Percentiles rank a stretch among this genome's conserved stretches.
Conservation (phyloP, 2,113 vertebrate genomes). For the Ochotona princeps region DNA sequence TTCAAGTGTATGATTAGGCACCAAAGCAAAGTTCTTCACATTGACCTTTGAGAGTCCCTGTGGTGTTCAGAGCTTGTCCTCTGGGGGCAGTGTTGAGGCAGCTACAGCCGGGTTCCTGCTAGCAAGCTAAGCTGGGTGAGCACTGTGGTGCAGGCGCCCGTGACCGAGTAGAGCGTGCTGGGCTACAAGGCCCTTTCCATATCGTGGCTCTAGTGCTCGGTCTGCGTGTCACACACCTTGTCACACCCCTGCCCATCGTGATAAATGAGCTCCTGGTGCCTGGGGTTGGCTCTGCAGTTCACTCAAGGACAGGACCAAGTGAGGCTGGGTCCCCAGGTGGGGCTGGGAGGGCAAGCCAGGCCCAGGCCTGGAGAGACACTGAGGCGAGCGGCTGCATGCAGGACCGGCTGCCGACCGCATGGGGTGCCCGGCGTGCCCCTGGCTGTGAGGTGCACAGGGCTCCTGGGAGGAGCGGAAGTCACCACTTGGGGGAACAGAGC, state of each 20-base stretch:
- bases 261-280: background rate
- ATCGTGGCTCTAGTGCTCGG: rapidly evolving
- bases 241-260: rapidly evolving
- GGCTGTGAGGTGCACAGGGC: background rate
- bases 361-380: background rate
- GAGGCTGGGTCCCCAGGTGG: background rate
- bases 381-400: background rate
- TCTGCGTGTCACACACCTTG: rapidly evolving
- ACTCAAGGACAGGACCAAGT: background rate
- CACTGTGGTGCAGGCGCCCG: background rate
- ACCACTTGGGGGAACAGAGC: background rate
- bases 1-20: background rate
- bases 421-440: background rate
- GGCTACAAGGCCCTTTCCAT: rapidly evolving
- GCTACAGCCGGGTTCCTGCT: background rate
- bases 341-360: too few species aligned
- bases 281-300: background rate
- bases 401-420: rapidly evolving
- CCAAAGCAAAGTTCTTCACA: background rate
- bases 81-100: rapidly evolving
- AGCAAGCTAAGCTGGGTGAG: too few species aligned
- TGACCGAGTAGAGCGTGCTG: rapidly evolving
- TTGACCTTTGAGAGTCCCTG: background rate
- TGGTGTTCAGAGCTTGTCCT: background rate
- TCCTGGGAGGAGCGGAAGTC: background rate